Evolutionary conservation across 2,113 vertebrate genomes (phyloP).

Genomic region (Drymodes brunneopygia): DNA sequence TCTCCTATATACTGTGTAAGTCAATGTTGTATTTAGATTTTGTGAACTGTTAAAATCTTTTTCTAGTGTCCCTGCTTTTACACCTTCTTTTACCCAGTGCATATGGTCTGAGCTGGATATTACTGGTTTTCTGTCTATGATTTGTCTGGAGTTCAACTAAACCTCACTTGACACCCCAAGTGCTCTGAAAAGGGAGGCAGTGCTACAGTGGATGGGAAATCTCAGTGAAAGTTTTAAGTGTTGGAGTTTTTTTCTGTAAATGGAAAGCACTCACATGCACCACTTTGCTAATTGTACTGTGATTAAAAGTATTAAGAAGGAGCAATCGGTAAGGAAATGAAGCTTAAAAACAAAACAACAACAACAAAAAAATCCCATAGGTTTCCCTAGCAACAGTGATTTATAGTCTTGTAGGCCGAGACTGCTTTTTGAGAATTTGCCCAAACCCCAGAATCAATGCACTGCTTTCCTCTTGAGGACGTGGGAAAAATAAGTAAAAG

Average conservation of each 20-base stretch:
- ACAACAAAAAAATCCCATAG: not conserved
- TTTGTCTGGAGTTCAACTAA: not conserved
- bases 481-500: not conserved
- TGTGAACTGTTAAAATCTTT: not conserved
- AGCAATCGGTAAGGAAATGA: conserved; percentile 24
- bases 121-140: not conserved
- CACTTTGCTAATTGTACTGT: not conserved
- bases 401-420: not conserved
- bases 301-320: not conserved
- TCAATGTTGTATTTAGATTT: not conserved
- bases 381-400: not conserved
- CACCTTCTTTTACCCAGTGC: not conserved
- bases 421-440: not conserved
- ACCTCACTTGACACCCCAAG: not conserved
- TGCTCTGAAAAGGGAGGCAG: not conserved
- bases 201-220: not conserved
- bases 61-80: not conserved
- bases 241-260: not conserved
- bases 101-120: not conserved
- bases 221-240: not conserved
- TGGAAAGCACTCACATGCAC: not conserved
- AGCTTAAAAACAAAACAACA: not conserved
- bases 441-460: not conserved
- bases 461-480: not conserved
- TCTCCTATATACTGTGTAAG: not conserved